phyloP scores from a whole-genome alignment of 2,888 invertebrate genomes.

The Biston stratarius region DNA sequence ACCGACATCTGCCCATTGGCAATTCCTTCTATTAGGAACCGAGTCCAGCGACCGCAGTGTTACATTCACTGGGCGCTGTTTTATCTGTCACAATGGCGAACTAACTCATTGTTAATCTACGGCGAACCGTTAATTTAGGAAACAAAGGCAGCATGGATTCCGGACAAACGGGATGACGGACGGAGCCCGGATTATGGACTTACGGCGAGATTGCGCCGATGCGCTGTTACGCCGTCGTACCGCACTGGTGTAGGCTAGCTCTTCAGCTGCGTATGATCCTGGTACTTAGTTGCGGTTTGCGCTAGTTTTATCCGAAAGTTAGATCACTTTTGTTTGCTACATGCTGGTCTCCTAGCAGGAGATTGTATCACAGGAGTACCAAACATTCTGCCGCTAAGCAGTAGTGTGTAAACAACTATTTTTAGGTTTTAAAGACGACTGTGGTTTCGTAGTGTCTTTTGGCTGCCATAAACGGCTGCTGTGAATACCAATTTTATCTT shows the following conservation, averaged over 20 bases:
- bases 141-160: constrained; percentile 54
- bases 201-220: constrained; percentile 31
- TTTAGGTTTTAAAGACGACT: too few species aligned
- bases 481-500: too few species aligned
- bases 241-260: constrained; percentile 14
- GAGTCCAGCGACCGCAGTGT: constrained; percentile 17
- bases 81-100: constrained; percentile 30
- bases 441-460: too few species aligned
- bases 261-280: constrained; percentile 13
- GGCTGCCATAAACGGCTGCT: too few species aligned
- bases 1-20: not conserved
- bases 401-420: too few species aligned
- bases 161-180: constrained; percentile 51
- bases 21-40: constrained; percentile 2
- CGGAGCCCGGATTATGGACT: constrained; percentile 42
- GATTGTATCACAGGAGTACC: too few species aligned
- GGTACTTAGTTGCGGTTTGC: constrained; percentile 4
- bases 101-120: constrained; percentile 39
- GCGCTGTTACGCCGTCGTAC: constrained; percentile 14
- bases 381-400: too few species aligned
- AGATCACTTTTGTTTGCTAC: not conserved
- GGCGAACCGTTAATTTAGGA: constrained; percentile 55
- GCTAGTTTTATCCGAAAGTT: not conserved
- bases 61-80: constrained; percentile 38
- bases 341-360: too few species aligned